Evolutionary conservation across 2,888 invertebrate genomes (phyloP).

Genomic region (Julus scanicus): DNA sequence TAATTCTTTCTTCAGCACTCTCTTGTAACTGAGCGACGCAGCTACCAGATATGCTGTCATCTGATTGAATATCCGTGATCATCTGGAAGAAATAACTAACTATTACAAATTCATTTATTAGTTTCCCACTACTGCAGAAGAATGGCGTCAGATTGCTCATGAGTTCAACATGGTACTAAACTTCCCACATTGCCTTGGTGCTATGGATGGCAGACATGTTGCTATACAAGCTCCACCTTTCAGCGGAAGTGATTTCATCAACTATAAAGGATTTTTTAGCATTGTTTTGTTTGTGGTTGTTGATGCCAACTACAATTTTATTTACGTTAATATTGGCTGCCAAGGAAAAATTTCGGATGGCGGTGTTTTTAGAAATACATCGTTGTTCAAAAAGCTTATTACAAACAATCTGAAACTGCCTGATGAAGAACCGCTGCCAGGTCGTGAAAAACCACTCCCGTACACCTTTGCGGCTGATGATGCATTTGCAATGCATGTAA

Average conservation of each 20-base stretch:
- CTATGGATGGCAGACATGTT: slow-evolving; percentile 60
- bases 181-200: slow-evolving; percentile 58
- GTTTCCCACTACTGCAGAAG: too few relatives aligned
- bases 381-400: not conserved
- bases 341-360: slow-evolving; percentile 48
- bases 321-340: not conserved
- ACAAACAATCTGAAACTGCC: not conserved
- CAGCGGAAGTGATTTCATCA: slow-evolving; percentile 57
- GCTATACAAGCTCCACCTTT: slow-evolving; percentile 57
- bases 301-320: slow-evolving; percentile 55
- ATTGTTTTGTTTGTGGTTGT: slow-evolving; percentile 59
- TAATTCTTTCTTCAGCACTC: too few relatives aligned
- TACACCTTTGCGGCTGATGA: not conserved
- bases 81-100: too few relatives aligned
- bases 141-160: not conserved
- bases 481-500: not conserved
- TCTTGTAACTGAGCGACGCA: too few relatives aligned
- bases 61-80: too few relatives aligned
- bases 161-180: slow-evolving; percentile 58
- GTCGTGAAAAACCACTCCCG: not conserved
- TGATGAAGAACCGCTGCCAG: not conserved
- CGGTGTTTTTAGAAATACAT: not conserved
- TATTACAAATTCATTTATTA: too few relatives aligned
- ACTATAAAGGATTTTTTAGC: slow-evolving; percentile 59
- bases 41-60: too few relatives aligned